Evolutionary conservation across 2,113 vertebrate species (phyloP), one percentile per base, ranked within the genome.

Genomic region (Fregata magnificens): DNA sequence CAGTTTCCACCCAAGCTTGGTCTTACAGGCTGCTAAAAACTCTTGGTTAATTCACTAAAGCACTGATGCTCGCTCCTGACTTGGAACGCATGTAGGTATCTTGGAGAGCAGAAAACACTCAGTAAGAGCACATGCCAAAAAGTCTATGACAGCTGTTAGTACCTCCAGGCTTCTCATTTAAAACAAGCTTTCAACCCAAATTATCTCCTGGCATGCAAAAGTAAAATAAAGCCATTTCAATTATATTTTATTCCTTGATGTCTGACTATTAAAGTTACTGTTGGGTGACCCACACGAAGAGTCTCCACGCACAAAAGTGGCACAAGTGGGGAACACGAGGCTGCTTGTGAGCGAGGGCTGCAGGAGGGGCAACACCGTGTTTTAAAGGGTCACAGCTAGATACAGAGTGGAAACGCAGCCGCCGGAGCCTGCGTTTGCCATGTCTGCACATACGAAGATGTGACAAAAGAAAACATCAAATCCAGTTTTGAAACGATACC

Each of bases 101-200:
- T 20, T 20, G 50, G 73, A 52, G 40, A 85, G 82, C 58, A 86
- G 86, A 53, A 52, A 58, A 32, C 76, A 1, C 61, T n/a, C 34
- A 0, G 63, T 8, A 26, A 40, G 22, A 80, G 77, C 72, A 5
- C 50, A 8, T 2, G 38, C 66, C 95, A 86, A 6, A 28, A 59
- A 70, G 42, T 13, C 88, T 24, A 2, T 5, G 47, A 67, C 92
- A 92, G 82, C 86, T 90, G 53, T n/a, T 66, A 8, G 70, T 7
- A 81, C 59, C 95, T 88, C 56, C 9, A 20, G 89, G 87, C 82
- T 90, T 47, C 32, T 32, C 70, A 13, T 24, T 25, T 31, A 6
- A 71, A 93, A 71, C 82, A 29, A 56, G 73, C 74, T 59, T 93
- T 82, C 92, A 66, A 77, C 70, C 53, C 71, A 65, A 80, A 73